Evolutionary conservation across 2,797 vertebrate genomes (phyloP).

Genomic region (Galaxias olidus): DNA sequence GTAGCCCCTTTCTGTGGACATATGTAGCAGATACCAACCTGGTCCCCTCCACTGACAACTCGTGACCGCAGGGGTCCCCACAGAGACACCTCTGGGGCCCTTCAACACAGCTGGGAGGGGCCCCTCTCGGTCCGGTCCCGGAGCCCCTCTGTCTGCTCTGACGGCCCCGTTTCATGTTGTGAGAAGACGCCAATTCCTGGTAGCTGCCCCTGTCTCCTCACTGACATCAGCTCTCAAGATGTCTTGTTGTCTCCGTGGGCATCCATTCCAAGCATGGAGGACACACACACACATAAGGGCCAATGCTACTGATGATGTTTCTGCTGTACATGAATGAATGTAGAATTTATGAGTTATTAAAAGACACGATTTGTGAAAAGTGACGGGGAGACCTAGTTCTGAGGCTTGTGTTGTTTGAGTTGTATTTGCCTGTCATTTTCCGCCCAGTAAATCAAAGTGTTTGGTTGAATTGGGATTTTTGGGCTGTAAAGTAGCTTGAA

Average conservation of each 20-base stretch:
- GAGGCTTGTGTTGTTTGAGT: slow-evolving; percentile 35
- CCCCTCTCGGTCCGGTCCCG: neutral
- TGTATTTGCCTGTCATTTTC: slow-evolving; percentile 65
- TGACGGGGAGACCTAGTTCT: slow-evolving; percentile 29
- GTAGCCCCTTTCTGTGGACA: slow-evolving; percentile 69
- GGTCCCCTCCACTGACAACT: slow-evolving; percentile 55
- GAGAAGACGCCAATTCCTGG: slow-evolving; percentile 58
- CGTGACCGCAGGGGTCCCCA: neutral
- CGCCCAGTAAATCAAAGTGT: slow-evolving; percentile 39
- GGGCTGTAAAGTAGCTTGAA: slow-evolving; percentile 19
- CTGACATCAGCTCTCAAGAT: slow-evolving; percentile 17
- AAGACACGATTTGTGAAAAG: slow-evolving; percentile 25
- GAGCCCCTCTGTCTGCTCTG: slow-evolving; percentile 27
- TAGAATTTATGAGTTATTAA: slow-evolving; percentile 25
- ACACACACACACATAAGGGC: neutral
- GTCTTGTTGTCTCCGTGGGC: slow-evolving; percentile 20
- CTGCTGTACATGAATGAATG: slow-evolving; percentile 26
- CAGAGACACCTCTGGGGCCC: neutral
- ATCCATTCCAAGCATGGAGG: slow-evolving; percentile 18
- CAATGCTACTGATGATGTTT: slow-evolving; percentile 13
- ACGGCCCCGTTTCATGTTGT: slow-evolving; percentile 37
- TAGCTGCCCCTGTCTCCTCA: slow-evolving; percentile 27
- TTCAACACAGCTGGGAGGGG: neutral
- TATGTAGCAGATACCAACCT: slow-evolving; percentile 72
- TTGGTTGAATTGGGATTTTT: slow-evolving; percentile 45